Base-by-base conservation (phyloP, 1,140 invertebrate species). In the Chironomus striatipennis region DNA sequence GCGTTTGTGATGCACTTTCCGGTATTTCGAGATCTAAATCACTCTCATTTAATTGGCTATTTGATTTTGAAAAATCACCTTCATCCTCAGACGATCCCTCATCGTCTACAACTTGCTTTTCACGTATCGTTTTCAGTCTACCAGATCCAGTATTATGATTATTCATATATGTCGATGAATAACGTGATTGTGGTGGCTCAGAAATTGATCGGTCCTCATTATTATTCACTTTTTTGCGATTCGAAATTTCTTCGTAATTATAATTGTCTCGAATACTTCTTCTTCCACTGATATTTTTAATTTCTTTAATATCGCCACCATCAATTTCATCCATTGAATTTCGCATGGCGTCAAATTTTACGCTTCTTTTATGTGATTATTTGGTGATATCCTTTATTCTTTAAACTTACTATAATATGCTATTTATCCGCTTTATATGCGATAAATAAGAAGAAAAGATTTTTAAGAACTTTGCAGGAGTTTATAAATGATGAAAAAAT, bases 401-500 rank as follows among this genome's bases (percentile, higher is more conserved):
- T 57, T 2, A n/a, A n/a, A 43, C n/a, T n/a, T n/a, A n/a, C n/a
- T 34, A 2, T 34, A 2, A 34, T 34, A 34, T 34, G 24, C 24
- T 34, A 34, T 34, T 34, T 34, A 34, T 34, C 24, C 24, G 24
- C 24, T 34, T 34, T 34, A 34, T 34, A 57, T 57, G 47, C n/a
- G 47, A 57, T 12, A 57, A 57, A n/a, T 57, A 57, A 57, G 47
- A 57, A 57, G 47, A 57, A 57, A n/a, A 57, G n/a, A n/a, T n/a
- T 12, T n/a, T 57, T 57, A 15, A 57, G 47, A 57, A 57, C 47
- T 57, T 57, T 57, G 47, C 47, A 57, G 47, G 47, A 57, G 47
- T 57, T 57, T 57, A n/a, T 57, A n/a, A 47, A n/a, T n/a, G 47
- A 70, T 67, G 65, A 70, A 70, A 67, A 70, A 70, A 70, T 70